Evolutionary conservation across 2,113 vertebrate species (phyloP).

Genomic region (Ptychochromis oligacanthus): DNA sequence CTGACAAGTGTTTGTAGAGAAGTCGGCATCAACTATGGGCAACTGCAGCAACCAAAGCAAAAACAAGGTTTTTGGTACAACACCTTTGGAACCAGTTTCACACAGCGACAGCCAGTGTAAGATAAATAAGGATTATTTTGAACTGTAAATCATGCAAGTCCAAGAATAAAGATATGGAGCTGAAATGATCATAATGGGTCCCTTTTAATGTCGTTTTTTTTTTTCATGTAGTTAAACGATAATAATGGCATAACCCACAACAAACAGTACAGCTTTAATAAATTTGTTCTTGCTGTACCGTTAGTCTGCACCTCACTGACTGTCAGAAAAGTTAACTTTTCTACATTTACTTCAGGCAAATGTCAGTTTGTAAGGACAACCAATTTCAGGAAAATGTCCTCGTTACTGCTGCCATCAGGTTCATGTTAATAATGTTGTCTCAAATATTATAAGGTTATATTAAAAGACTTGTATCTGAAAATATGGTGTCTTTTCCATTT

Average conservation of each 20-base stretch:
- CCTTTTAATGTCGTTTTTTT: not conserved
- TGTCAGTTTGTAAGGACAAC: not conserved
- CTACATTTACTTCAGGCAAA: conserved; percentile 3
- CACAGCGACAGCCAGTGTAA: no score
- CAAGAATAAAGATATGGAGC: not conserved
- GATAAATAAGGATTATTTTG: not conserved
- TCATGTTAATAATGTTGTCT: not conserved
- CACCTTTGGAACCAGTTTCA: no score
- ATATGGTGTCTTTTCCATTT: not conserved
- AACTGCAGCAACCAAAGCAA: no score
- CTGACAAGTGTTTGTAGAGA: no score
- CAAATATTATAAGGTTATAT: no score
- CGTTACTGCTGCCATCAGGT: not conserved
- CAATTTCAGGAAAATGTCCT: not conserved
- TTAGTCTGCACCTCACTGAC: not conserved
- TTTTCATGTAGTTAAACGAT: not conserved
- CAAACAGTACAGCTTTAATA: not conserved
- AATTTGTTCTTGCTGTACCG: not conserved
- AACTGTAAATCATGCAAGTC: not conserved
- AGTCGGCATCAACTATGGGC: no score
- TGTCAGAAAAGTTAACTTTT: not conserved
- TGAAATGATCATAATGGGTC: not conserved
- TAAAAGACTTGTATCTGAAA: not conserved
- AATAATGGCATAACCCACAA: not conserved
- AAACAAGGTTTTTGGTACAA: no score